A percentile compares a stretch with the other conserved stretches of the same genome.
Conservation (phyloP, 2,797 vertebrate genomes). For the Etheostoma perlongum region DNA sequence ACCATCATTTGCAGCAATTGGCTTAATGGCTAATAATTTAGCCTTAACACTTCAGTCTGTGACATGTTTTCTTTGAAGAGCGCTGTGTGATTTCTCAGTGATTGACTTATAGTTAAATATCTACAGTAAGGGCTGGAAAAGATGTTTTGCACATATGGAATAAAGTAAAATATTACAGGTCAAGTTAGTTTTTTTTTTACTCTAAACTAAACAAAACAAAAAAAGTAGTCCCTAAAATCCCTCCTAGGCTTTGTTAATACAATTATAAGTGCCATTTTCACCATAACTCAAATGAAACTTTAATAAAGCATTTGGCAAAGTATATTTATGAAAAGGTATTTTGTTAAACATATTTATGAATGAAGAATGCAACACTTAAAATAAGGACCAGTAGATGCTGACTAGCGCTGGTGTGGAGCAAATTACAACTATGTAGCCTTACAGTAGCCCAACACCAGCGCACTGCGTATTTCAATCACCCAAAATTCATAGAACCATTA, state of each 20-base stretch:
- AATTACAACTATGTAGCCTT: neutral
- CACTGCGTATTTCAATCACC: neutral
- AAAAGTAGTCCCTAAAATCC: neutral
- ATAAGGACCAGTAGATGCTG: neutral
- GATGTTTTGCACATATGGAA: neutral
- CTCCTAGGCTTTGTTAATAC: neutral
- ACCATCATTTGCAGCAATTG: slow-evolving; percentile 15
- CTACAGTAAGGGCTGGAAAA: neutral
- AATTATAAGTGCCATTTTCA: neutral
- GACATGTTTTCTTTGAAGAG: slow-evolving; percentile 20
- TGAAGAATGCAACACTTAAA: neutral
- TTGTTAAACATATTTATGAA: neutral
- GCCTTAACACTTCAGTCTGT: slow-evolving; percentile 1
- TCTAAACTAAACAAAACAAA: neutral
- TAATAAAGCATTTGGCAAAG: neutral
- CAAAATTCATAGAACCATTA: slow-evolving; percentile 3
- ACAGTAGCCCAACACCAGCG: neutral
- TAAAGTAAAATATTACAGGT: slow-evolving; percentile 3
- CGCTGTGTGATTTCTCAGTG: neutral
- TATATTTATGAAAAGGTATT: neutral
- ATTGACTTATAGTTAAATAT: slow-evolving; percentile 10
- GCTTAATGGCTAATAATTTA: slow-evolving; percentile 24
- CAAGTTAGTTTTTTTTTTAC: neutral
- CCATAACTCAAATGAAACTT: neutral
- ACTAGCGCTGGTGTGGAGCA: neutral